phyloP scores from a whole-genome alignment of 2,888 invertebrate species.

The Adela reaumurella region DNA sequence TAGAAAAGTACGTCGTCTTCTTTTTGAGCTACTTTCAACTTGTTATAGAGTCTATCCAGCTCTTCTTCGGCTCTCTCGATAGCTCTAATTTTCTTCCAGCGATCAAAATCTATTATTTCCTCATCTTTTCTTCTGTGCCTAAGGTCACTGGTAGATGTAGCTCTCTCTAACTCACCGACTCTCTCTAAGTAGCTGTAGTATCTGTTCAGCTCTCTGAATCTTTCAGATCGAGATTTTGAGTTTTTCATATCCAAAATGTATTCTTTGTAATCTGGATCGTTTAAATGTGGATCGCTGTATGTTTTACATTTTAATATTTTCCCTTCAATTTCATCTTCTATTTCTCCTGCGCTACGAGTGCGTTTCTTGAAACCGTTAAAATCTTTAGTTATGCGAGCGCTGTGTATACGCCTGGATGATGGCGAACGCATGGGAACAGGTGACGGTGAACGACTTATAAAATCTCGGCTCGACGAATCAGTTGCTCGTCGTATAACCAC shows the following conservation, averaged over 20 bases:
- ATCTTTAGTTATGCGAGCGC: constrained; percentile 34
- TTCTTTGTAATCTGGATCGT: constrained; percentile 63
- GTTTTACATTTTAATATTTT: constrained; percentile 17
- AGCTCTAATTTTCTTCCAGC: constrained; percentile 77
- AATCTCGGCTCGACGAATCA: neutral
- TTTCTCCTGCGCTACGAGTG: constrained; percentile 65
- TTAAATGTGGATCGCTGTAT: constrained; percentile 34
- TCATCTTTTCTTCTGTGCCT: constrained; percentile 71
- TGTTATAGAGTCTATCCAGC: constrained; percentile 69
- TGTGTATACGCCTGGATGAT: constrained; percentile 62
- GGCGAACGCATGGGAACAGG: constrained; percentile 63
- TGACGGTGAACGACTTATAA: constrained; percentile 48
- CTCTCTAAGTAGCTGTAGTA: constrained; percentile 84
- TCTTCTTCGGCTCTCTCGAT: constrained; percentile 82
- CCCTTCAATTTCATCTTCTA: constrained; percentile 34
- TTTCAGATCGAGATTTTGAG: constrained; percentile 66
- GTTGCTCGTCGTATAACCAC: constrained; percentile 17
- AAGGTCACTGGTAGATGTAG: constrained; percentile 66
- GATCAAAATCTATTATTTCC: constrained; percentile 81
- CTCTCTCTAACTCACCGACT: constrained; percentile 76
- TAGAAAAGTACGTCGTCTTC: constrained; percentile 82
- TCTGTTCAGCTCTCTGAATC: constrained; percentile 79
- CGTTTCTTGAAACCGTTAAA: constrained; percentile 42
- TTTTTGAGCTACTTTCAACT: constrained; percentile 73
- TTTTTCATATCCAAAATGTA: constrained; percentile 64